Conservation (phyloP, 2,888 invertebrate species). For the Anthrax anthrax region DNA sequence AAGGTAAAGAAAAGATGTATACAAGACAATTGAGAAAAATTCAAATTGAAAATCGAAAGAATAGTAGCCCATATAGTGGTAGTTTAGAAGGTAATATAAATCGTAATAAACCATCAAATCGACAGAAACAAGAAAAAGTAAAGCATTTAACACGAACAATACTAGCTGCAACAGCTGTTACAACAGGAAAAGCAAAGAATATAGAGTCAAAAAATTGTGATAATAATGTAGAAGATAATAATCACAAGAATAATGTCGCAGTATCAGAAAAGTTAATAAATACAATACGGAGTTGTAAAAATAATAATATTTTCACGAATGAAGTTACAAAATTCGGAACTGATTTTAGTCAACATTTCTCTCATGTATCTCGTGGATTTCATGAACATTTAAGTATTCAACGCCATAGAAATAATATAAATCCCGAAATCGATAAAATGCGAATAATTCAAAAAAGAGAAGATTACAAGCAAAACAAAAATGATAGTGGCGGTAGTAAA, state of each 20-base stretch:
- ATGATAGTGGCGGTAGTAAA: background rate
- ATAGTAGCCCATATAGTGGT: background rate
- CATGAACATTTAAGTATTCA: too few relatives aligned
- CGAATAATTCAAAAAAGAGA: slow-evolving; percentile 3
- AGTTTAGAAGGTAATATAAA: background rate
- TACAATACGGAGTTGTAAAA: too few relatives aligned
- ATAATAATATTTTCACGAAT: too few relatives aligned
- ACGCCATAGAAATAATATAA: slow-evolving; percentile 10
- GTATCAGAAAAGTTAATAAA: too few relatives aligned
- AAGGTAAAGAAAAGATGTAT: background rate
- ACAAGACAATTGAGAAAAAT: background rate
- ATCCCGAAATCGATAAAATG: slow-evolving; percentile 19
- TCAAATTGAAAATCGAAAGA: slow-evolving; percentile 1
- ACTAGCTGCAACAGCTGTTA: too few relatives aligned
- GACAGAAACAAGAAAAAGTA: background rate
- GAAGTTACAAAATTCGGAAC: too few relatives aligned
- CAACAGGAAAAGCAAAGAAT: too few relatives aligned
- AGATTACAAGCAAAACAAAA: background rate
- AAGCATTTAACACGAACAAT: background rate
- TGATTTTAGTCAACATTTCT: too few relatives aligned
- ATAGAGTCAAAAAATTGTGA: slow-evolving; percentile 5
- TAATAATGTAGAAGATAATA: slow-evolving; percentile 19
- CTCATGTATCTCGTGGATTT: too few relatives aligned
- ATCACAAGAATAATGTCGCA: too few relatives aligned
- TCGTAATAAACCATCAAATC: background rate